phyloP scores from a whole-genome alignment of 2,888 invertebrate species.

The Capitulum mitella region DNA sequence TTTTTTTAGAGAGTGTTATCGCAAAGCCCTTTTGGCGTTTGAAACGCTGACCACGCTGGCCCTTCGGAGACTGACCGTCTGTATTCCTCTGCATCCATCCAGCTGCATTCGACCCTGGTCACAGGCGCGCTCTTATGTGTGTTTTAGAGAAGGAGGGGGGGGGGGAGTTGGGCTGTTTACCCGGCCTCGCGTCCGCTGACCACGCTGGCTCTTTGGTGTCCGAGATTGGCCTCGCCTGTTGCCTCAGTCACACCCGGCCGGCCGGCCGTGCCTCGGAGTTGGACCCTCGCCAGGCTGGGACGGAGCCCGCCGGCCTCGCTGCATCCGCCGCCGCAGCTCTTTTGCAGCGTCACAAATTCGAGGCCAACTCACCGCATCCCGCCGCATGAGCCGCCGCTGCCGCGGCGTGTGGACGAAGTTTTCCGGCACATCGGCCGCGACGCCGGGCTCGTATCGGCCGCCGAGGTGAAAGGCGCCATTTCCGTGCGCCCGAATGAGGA shows the following conservation, averaged over 20 bases:
- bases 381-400: too few relatives aligned
- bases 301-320: too few relatives aligned
- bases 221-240: neutral
- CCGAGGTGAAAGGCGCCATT: constrained; percentile 1
- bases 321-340: neutral
- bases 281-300: neutral
- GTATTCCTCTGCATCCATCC: too few relatives aligned
- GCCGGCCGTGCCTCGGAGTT: neutral
- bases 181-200: neutral
- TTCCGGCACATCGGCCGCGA: neutral
- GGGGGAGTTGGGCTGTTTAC: too few relatives aligned
- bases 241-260: neutral
- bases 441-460: neutral
- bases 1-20: too few relatives aligned
- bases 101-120: too few relatives aligned
- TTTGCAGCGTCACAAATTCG: neutral
- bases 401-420: neutral
- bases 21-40: too few relatives aligned
- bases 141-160: too few relatives aligned
- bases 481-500: neutral
- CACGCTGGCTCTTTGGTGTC: neutral
- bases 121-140: too few relatives aligned
- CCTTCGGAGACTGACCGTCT: too few relatives aligned
- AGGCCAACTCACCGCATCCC: neutral
- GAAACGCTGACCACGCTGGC: too few relatives aligned